phyloP scores from a whole-genome alignment of 2,888 invertebrate genomes.

The Cephalotes varians region DNA sequence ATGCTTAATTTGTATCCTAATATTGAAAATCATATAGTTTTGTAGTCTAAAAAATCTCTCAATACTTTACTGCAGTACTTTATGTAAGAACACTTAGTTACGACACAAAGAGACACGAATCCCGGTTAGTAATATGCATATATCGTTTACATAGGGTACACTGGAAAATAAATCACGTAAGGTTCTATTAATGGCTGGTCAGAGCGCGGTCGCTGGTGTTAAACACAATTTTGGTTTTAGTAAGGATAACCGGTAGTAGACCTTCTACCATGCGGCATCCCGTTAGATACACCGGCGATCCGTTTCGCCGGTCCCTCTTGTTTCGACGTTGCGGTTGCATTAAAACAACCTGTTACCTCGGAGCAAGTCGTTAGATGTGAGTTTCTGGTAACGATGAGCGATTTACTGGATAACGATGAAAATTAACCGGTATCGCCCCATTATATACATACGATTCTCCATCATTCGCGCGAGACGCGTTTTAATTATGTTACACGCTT shows the following conservation, averaged over 20 bases:
- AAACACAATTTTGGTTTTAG: conserved; percentile 67
- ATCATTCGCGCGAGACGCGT: conserved; percentile 19
- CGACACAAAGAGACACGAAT: neutral
- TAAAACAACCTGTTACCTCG: conserved; percentile 78
- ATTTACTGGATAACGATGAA: conserved; percentile 55
- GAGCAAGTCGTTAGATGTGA: conserved; percentile 61
- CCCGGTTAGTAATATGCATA: conserved; percentile 1
- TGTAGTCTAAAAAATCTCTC: neutral
- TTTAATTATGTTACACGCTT: conserved; percentile 38
- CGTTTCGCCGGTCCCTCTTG: conserved; percentile 68
- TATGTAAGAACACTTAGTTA: neutral
- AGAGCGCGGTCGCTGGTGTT: conserved; percentile 44
- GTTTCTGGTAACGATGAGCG: conserved; percentile 65
- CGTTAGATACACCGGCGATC: conserved; percentile 69
- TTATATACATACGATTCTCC: conserved; percentile 8
- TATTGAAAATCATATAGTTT: neutral
- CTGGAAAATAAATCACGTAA: conserved; percentile 66
- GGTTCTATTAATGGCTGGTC: conserved; percentile 69
- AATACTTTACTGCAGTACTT: neutral
- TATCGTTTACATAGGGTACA: conserved; percentile 55
- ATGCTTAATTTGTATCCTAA: neutral
- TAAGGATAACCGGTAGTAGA: conserved; percentile 67
- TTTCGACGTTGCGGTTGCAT: conserved; percentile 76
- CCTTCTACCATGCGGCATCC: conserved; percentile 62
- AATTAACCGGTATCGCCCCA: conserved; percentile 53